Evolutionary conservation across 2,888 invertebrate genomes (phyloP).

Genomic region (Mellilla xanthometata): DNA sequence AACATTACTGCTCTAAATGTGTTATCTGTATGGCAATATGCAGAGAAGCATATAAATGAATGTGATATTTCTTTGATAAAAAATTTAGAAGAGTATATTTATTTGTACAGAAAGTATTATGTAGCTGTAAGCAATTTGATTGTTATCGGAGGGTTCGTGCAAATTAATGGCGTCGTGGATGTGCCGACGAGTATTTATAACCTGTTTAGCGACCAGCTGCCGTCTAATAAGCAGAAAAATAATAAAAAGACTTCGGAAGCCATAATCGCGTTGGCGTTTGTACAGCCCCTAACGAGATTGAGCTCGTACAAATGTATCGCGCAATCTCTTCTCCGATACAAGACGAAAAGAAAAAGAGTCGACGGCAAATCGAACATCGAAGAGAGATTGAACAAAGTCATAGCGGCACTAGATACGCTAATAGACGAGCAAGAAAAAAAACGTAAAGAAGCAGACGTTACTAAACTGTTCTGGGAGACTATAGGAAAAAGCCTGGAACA

Average conservation of each 20-base stretch:
- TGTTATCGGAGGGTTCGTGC: slow-evolving; percentile 86
- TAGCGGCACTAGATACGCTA: slow-evolving; percentile 84
- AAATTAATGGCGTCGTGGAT: slow-evolving; percentile 85
- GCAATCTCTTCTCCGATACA: slow-evolving; percentile 78
- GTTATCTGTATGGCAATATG: slow-evolving; percentile 86
- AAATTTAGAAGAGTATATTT: slow-evolving; percentile 87
- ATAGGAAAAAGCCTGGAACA: slow-evolving; percentile 85
- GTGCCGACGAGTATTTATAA: slow-evolving; percentile 80
- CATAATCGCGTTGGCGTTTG: slow-evolving; percentile 82
- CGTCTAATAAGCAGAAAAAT: slow-evolving; percentile 78
- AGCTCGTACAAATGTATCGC: slow-evolving; percentile 85
- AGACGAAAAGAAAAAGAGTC: slow-evolving; percentile 62
- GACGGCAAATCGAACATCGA: slow-evolving; percentile 73
- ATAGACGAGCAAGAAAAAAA: slow-evolving; percentile 84
- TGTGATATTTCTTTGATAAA: slow-evolving; percentile 87
- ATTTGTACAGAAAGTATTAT: slow-evolving; percentile 87
- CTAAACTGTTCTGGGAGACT: slow-evolving; percentile 89
- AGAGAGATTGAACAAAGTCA: slow-evolving; percentile 79
- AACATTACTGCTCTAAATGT: slow-evolving; percentile 86
- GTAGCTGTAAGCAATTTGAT: slow-evolving; percentile 88
- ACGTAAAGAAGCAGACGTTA: slow-evolving; percentile 85
- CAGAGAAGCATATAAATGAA: slow-evolving; percentile 84
- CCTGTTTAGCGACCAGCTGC: slow-evolving; percentile 81
- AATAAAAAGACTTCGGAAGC: slow-evolving; percentile 82
- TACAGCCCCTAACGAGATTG: slow-evolving; percentile 84